A percentile compares a stretch with the other conserved stretches of the same genome.
These are phyloP conservation scores for Galerucella pusilla DNA, from an alignment of 2,888 invertebrate genomes.

Conservation along the genomic window DNA sequence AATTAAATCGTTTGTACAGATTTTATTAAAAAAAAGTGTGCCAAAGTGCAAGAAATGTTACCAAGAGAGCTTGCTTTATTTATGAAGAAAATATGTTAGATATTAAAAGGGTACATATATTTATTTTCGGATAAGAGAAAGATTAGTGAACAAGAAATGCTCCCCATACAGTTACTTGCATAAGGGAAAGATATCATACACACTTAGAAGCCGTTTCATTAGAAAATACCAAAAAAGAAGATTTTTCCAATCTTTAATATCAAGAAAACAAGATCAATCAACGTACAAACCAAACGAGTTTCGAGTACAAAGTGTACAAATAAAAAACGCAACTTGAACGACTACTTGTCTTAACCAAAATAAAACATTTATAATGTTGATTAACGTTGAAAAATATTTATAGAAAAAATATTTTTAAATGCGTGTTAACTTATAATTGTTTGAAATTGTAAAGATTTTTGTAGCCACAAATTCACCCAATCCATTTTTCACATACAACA, in stretches of 20 bases:
- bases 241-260: conserved; percentile 23
- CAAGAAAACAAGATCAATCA: conserved; percentile 32
- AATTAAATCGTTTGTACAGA: conserved; percentile 67
- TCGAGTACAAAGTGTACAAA: conserved; percentile 2
- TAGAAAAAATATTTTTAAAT: conserved; percentile 8
- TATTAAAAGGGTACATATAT: conserved; percentile 65
- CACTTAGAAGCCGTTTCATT: conserved; percentile 42
- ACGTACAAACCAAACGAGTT: conserved; percentile 18
- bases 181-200: conserved; percentile 52
- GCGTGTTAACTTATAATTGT: conserved; percentile 9
- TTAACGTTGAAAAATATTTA: neutral
- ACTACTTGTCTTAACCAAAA: conserved; percentile 3
- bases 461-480: conserved; percentile 24
- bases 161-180: conserved; percentile 47
- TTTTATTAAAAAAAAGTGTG: conserved; percentile 66
- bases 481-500: conserved; percentile 42
- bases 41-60: conserved; percentile 67
- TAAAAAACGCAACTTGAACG: neutral
- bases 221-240: conserved; percentile 28
- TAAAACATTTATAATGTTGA: neutral
- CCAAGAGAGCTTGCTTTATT: conserved; percentile 63
- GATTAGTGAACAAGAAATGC: conserved; percentile 32
- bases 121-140: conserved; percentile 55
- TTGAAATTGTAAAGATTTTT: neutral
- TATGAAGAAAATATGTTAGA: conserved; percentile 61